Evolutionary conservation across 2,888 invertebrate species (phyloP).

Genomic region (Acleris laterana): DNA sequence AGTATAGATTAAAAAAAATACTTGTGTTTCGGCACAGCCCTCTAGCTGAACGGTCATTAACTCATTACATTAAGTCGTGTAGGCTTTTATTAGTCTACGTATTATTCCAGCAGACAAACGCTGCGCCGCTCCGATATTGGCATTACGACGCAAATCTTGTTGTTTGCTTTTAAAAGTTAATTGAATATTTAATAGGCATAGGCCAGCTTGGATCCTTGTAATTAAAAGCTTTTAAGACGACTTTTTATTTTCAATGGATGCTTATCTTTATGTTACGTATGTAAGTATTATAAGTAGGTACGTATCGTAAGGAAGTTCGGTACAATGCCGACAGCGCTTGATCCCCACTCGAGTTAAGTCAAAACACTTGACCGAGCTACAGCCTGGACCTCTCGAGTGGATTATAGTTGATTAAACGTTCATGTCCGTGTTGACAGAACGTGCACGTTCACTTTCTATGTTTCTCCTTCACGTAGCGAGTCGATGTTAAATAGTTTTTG

Average conservation of each 20-base stretch:
- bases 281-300: constrained; percentile 9
- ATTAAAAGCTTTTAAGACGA: constrained; percentile 19
- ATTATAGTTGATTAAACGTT: constrained; percentile 48
- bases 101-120: background rate
- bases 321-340: constrained; percentile 30
- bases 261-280: constrained; percentile 26
- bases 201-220: constrained; percentile 11
- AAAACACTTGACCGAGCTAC: constrained; percentile 47
- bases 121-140: constrained; percentile 7
- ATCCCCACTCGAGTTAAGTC: constrained; percentile 36
- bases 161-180: constrained; percentile 32
- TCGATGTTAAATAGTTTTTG: background rate
- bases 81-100: constrained; percentile 13
- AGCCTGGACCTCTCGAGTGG: constrained; percentile 53
- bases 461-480: constrained; percentile 4
- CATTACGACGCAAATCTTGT: constrained; percentile 34
- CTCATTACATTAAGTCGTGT: constrained; percentile 8
- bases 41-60: constrained; percentile 3
- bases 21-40: background rate
- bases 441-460: constrained; percentile 64
- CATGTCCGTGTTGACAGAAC: constrained; percentile 44
- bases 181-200: constrained; percentile 33
- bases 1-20: too few species aligned
- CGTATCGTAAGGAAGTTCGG: constrained; percentile 21
- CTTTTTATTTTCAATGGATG: constrained; percentile 19